Evolutionary conservation across 2,888 invertebrate species (phyloP), one percentile per base, ranked within the genome.

Genomic region (Busseola fusca): DNA sequence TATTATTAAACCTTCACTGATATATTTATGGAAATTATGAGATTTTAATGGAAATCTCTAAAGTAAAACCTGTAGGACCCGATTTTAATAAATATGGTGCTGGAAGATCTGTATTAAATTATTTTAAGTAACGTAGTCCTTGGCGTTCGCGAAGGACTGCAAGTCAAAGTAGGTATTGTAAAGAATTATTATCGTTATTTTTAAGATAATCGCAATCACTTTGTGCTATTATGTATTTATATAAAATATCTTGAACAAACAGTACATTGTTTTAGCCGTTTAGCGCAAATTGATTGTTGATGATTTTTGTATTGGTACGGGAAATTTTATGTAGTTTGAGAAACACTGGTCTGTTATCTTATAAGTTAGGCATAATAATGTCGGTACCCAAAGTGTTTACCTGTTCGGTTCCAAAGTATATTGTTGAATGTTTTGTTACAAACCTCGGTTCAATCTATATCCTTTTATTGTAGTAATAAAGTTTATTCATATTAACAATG

Each of bases 381-480:
- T 93, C 92, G 91, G 91, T 91, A 94, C 91, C 94, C 93, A 94
- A 95, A 94, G 94, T 91, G 92, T 94, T 92, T 90, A 91, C 90
- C 91, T 90, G 88, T 92, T 93, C 89, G 92, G 91, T 93, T 93
- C 94, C 95, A 95, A 95, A 95, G 95, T 94, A 92, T 93, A 92
- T 94, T 94, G 94, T 95, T 95, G 91, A 94, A 93, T 93, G 93
- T 94, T 95, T 92, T 94, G 94, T 94, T 94, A 92, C 87, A 88
- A 90, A 92, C 89, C 91, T 90, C 89, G 91, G 90, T 94, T 92
- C 88, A 89, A 88, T 92, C 89, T 93, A 93, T 94, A 94, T 93
- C 92, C 93, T 94, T 95, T 93, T 94, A 94, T 94, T 92, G 91
- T 94, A 95, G 94, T 91, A 95, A 95, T 95, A 95, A 95, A 95